phyloP scores from a whole-genome alignment of 2,797 vertebrate species.

The Enteromius viviparus region DNA sequence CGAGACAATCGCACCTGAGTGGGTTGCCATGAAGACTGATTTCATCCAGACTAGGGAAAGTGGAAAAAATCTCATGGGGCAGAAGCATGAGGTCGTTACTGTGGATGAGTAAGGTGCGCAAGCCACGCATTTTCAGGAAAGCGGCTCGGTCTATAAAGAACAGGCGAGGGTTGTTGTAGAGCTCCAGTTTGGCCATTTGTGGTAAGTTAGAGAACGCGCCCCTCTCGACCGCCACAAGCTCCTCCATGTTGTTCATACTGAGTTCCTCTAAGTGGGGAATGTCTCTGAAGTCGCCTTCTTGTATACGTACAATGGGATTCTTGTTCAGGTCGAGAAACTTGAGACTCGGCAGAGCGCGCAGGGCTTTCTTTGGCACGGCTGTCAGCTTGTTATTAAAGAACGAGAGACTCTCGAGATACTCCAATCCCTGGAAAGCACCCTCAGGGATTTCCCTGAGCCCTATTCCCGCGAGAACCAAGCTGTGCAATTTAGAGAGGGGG shows the following conservation, averaged over 20 bases:
- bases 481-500: slow-evolving; percentile 80
- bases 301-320: slow-evolving; percentile 78
- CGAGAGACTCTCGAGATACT: slow-evolving; percentile 85
- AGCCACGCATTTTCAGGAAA: slow-evolving; percentile 69
- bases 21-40: slow-evolving; percentile 81
- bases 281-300: slow-evolving; percentile 79
- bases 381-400: slow-evolving; percentile 82
- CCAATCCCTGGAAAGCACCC: slow-evolving; percentile 78
- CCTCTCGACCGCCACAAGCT: slow-evolving; percentile 76
- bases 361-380: slow-evolving; percentile 77
- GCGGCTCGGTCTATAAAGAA: slow-evolving; percentile 79
- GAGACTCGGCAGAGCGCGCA: slow-evolving; percentile 76
- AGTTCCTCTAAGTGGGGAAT: slow-evolving; percentile 82
- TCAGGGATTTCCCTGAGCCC: slow-evolving; percentile 78
- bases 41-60: slow-evolving; percentile 71
- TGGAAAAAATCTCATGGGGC: slow-evolving; percentile 74
- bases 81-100: slow-evolving; percentile 79
- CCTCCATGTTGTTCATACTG: slow-evolving; percentile 84
- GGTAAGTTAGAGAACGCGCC: slow-evolving; percentile 80
- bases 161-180: slow-evolving; percentile 79
- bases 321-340: slow-evolving; percentile 86
- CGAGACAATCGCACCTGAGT: slow-evolving; percentile 81
- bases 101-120: slow-evolving; percentile 78
- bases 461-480: slow-evolving; percentile 83
- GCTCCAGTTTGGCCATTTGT: slow-evolving; percentile 79